These are phyloP conservation scores for Carettochelys insculpta DNA, from an alignment of 2,113 vertebrate genomes.

Conservation along the genomic window DNA sequence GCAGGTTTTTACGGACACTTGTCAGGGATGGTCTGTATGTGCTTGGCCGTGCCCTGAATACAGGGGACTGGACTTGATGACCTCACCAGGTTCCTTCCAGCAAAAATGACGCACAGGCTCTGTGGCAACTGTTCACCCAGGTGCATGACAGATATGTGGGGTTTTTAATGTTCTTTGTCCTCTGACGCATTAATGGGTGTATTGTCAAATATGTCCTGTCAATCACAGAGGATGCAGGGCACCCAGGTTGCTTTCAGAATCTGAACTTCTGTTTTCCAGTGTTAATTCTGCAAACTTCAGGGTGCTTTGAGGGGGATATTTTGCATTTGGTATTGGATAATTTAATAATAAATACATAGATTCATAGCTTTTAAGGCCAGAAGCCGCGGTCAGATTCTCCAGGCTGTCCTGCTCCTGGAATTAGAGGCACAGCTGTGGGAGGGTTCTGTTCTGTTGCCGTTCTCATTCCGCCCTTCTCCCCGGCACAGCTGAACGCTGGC, in stretches of 20 bases:
- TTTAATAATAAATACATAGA: fast-evolving
- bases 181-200: fast-evolving
- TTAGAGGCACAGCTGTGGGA: not conserved
- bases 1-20: too few relatives aligned
- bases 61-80: too few relatives aligned
- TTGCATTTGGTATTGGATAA: not conserved
- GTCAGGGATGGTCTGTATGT: too few relatives aligned
- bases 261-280: fast-evolving
- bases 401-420: not conserved
- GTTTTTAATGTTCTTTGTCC: fast-evolving
- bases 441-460: not conserved
- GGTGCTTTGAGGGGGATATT: not conserved
- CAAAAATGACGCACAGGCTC: fast-evolving
- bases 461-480: not conserved
- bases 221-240: fast-evolving
- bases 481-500: not conserved
- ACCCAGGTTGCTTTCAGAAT: not conserved
- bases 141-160: fast-evolving
- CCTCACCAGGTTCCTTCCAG: too few relatives aligned
- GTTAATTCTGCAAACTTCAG: fast-evolving
- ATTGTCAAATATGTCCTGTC: fast-evolving
- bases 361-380: not conserved
- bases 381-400: not conserved
- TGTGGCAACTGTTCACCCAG: not conserved
- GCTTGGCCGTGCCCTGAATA: too few relatives aligned